A percentile compares a stretch with the other conserved stretches of the same genome.
phyloP scores from a whole-genome alignment of 2,113 vertebrate species.

The Sinocyclocheilus grahami region DNA sequence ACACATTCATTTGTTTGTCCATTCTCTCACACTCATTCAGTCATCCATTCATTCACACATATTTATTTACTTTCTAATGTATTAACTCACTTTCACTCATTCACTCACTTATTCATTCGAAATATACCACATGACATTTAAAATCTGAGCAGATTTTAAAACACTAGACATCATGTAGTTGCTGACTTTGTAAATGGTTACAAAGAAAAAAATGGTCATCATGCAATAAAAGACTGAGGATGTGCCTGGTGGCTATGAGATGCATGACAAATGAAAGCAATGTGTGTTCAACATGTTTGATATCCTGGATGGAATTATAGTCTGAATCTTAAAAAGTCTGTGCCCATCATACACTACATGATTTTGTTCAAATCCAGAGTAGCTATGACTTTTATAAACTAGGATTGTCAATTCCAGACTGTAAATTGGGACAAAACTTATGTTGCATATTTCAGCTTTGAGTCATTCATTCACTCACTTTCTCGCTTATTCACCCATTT shows the following conservation, averaged over 20 bases:
- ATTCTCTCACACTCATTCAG: neutral
- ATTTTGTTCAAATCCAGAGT: neutral
- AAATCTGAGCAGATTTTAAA: neutral
- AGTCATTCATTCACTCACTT: neutral
- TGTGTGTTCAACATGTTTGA: neutral
- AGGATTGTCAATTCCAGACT: neutral
- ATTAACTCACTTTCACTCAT: neutral
- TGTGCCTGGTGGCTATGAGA: neutral
- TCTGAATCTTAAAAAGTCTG: neutral
- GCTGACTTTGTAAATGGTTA: too few species aligned
- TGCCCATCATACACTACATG: neutral
- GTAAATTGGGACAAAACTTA: neutral
- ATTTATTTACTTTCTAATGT: neutral
- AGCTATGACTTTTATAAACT: neutral
- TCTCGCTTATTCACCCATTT: neutral
- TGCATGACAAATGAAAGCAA: neutral
- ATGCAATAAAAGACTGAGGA: too few species aligned
- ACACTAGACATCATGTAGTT: too few species aligned
- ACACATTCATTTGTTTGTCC: neutral
- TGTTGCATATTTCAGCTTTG: neutral
- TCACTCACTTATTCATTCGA: neutral
- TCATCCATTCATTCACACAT: neutral
- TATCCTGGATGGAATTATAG: neutral
- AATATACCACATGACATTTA: neutral
- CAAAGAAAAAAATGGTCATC: too few species aligned